Base-by-base conservation (phyloP, 2,113 vertebrate genomes). In the Phaethon lepturus region DNA sequence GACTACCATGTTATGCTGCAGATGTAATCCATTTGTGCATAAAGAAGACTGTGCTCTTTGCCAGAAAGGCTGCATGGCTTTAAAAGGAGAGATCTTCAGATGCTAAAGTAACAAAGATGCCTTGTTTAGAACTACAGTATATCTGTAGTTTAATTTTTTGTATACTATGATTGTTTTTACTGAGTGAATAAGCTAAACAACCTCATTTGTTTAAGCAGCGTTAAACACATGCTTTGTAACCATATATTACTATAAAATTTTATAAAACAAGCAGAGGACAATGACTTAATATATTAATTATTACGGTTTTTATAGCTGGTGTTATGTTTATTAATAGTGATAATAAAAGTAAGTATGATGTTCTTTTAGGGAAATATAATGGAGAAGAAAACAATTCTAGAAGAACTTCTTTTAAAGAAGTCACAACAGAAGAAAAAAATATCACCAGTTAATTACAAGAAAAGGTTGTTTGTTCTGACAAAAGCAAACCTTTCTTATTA, bases 381-480 rank as follows among this genome's bases (percentile, higher is more conserved):
- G 95, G 96, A 98, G 38, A 93, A 92, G 42, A 93, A 92, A 94
- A 67, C 92, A 66, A 97, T 98, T 95, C 95, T 98, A 84, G 97
- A 98, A 94, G 95, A 98, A 90, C 38, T 98, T 40, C 95, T 98
- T 91, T 85, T 98, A 72, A 98, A 98, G 93, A 97, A 96, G 89
- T 98, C 98, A 62, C 97, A 98, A 69, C 96, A 98, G 89, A 98
- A 98, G 95, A 98, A 97, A 96, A 98, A 98, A 90, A 96, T 98
- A 73, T 97, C 97, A 53, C 96, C 94, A 56, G 88, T 76, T 80
- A 98, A 98, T 92, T 98, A 98, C 92, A 98, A 98, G 91, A 96
- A 98, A 72, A 86, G 85, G 1, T 92, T 98, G 73, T 98, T 98
- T 95, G 92, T 97, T 93, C 96, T 98, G 74, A 98, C 74, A 4